Evolutionary conservation across 2,888 invertebrate species (phyloP).

Genomic region (Nasonovia ribisnigri): DNA sequence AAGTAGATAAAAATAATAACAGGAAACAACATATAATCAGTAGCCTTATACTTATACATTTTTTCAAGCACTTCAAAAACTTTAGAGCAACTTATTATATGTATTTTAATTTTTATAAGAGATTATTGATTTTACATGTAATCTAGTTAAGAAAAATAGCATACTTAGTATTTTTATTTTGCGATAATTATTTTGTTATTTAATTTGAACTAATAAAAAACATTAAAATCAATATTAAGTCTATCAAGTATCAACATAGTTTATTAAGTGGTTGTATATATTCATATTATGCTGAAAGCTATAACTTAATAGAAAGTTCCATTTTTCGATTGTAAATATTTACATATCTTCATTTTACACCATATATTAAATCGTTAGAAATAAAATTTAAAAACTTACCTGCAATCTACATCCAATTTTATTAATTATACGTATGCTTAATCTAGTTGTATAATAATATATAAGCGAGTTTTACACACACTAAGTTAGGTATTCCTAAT

Average conservation of each 20-base stretch:
- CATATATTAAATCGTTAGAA: background rate
- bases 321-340: background rate
- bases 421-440: background rate
- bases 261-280: background rate
- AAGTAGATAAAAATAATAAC: background rate
- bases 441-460: background rate
- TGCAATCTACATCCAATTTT: background rate
- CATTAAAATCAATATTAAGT: background rate
- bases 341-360: background rate
- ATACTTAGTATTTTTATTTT: background rate
- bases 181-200: background rate
- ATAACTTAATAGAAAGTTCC: background rate
- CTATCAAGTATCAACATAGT: background rate
- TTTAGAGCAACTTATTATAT: background rate
- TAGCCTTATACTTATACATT: background rate
- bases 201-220: background rate
- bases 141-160: background rate
- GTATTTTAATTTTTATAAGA: background rate
- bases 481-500: background rate
- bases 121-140: background rate
- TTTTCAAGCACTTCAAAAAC: background rate
- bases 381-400: background rate
- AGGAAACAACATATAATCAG: background rate
- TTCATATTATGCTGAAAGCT: background rate
- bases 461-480: background rate